These are phyloP conservation scores for Limnodromus scolopaceus DNA, from an alignment of 2,797 vertebrate genomes.

Conservation along the genomic window DNA sequence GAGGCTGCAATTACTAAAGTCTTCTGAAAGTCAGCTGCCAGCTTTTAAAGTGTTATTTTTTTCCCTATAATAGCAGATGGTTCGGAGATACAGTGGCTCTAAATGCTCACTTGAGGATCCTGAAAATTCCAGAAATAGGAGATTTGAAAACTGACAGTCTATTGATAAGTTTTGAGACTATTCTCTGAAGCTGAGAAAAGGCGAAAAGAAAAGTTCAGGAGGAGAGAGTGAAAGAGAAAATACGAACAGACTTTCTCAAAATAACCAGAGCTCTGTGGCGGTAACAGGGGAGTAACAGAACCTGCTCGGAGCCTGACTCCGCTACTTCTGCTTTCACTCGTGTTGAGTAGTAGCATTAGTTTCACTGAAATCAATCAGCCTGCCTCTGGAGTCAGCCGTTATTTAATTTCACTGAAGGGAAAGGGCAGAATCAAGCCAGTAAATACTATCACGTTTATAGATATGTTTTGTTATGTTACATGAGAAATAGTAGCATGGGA, in stretches of 20 bases:
- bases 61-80: conserved; percentile 15
- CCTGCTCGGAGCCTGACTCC: neutral
- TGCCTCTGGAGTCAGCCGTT: conserved; percentile 59
- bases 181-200: conserved; percentile 4
- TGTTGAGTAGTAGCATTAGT: conserved; percentile 49
- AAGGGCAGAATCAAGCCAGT: conserved; percentile 64
- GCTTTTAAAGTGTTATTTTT: neutral
- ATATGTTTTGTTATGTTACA: conserved; percentile 69
- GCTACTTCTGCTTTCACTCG: conserved; percentile 43
- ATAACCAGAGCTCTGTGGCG: conserved; percentile 28
- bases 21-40: conserved; percentile 43
- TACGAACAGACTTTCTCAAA: conserved; percentile 30
- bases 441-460: conserved; percentile 63
- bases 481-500: conserved; percentile 56
- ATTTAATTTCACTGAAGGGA: conserved; percentile 66
- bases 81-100: conserved; percentile 8
- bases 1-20: conserved; percentile 22
- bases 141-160: conserved; percentile 15
- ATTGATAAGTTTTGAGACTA: conserved; percentile 8
- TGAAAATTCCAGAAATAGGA: conserved; percentile 35
- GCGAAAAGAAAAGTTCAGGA: neutral
- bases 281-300: conserved; percentile 38
- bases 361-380: conserved; percentile 68
- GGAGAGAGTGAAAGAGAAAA: neutral
- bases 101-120: conserved; percentile 22